These are phyloP conservation scores for Anas georgica DNA, from an alignment of 2,797 vertebrate genomes.

Conservation along the genomic window DNA sequence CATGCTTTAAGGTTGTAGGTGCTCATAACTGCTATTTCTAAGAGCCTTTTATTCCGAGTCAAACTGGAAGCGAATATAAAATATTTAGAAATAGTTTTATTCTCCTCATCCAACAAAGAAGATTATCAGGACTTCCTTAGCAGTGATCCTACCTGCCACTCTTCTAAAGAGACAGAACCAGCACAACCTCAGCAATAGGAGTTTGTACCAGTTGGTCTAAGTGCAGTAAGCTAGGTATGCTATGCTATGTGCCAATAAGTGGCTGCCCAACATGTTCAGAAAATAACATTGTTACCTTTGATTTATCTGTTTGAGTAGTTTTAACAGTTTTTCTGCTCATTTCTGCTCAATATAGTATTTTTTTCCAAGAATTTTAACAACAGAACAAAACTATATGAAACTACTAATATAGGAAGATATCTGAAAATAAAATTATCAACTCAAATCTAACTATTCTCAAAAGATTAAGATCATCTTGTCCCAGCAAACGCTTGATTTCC, in stretches of 20 bases:
- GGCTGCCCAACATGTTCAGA: background rate
- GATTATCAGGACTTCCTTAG: background rate
- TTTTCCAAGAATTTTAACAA: background rate
- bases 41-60: background rate
- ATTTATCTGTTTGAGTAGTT: background rate
- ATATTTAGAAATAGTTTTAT: conserved; percentile 30
- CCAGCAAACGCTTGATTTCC: background rate
- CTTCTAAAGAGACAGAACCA: background rate
- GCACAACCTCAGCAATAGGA: background rate
- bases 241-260: background rate
- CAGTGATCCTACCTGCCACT: background rate
- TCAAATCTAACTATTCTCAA: background rate
- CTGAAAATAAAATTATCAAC: background rate
- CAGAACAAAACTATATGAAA: background rate
- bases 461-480: background rate
- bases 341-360: background rate
- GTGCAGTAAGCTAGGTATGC: background rate
- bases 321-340: background rate
- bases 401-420: background rate
- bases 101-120: background rate
- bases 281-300: background rate
- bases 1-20: background rate
- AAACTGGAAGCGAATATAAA: conserved; percentile 42
- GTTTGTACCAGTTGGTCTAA: background rate
- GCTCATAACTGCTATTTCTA: conserved; percentile 45